phyloP scores from a whole-genome alignment of 2,888 invertebrate species.

The Apotomis turbidana region DNA sequence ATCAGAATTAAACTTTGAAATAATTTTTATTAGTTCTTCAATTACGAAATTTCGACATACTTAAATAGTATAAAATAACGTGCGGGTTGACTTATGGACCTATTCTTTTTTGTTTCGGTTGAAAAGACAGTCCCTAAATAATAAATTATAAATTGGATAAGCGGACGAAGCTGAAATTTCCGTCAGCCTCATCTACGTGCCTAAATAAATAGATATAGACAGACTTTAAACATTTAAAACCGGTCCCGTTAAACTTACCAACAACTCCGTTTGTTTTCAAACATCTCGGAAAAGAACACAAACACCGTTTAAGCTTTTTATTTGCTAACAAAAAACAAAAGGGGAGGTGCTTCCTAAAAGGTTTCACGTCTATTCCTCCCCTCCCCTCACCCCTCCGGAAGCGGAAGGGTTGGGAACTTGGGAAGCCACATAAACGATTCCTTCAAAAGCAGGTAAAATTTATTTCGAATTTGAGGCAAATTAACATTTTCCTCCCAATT shows the following conservation, averaged over 20 bases:
- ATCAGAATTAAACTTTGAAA: no score
- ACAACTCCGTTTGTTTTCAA: slow-evolving; percentile 41
- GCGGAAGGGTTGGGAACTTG: slow-evolving; percentile 60
- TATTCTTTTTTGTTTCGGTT: no score
- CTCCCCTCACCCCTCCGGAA: slow-evolving; percentile 38
- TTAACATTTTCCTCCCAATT: slow-evolving; percentile 14
- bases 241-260: slow-evolving; percentile 24
- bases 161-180: no score
- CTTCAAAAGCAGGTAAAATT: slow-evolving; percentile 4
- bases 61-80: no score
- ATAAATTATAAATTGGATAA: no score
- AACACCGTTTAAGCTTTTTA: slow-evolving; percentile 64
- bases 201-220: neutral
- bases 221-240: neutral
- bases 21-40: no score
- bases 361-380: slow-evolving; percentile 62
- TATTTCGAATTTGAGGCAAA: slow-evolving; percentile 25
- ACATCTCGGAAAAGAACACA: slow-evolving; percentile 44
- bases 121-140: no score
- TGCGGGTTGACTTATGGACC: no score
- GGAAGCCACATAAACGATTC: slow-evolving; percentile 67
- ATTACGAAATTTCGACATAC: no score
- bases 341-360: slow-evolving; percentile 79
- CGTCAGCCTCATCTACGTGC: neutral
- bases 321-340: slow-evolving; percentile 52